Conservation (phyloP, 2,113 vertebrate genomes). For the Harpagus bidentatus region DNA sequence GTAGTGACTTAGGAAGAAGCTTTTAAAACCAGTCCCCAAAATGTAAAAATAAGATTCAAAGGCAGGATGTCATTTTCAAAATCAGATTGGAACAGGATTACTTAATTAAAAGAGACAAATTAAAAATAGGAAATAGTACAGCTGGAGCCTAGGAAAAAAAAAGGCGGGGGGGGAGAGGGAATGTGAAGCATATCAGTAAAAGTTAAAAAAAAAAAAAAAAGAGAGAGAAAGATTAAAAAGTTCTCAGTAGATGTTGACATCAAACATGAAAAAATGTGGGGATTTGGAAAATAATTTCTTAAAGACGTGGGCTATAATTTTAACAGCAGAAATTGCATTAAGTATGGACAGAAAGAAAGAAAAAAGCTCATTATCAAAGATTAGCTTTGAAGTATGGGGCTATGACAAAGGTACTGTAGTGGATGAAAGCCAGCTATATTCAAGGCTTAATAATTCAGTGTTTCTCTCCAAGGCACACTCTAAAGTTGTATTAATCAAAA, state of each 20-base stretch:
- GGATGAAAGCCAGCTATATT: slow-evolving; percentile 51
- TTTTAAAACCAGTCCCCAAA: slow-evolving; percentile 33
- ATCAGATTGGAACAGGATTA: slow-evolving; percentile 48
- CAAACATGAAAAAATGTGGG: slow-evolving; percentile 12
- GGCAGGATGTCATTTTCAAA: slow-evolving; percentile 31
- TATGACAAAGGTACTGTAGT: slow-evolving; percentile 41
- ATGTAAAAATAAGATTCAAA: slow-evolving; percentile 55
- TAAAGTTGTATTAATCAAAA: slow-evolving; percentile 49
- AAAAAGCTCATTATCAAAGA: slow-evolving; percentile 47
- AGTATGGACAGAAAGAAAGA: background rate
- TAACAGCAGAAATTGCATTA: slow-evolving; percentile 28
- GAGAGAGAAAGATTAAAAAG: background rate
- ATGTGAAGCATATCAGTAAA: background rate
- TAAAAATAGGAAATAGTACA: slow-evolving; percentile 28
- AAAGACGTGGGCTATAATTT: slow-evolving; percentile 30
- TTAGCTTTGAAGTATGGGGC: slow-evolving; percentile 39
- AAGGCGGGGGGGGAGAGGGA: accelerated
- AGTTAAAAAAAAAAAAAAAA: background rate
- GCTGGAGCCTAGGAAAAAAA: background rate
- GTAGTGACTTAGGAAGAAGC: slow-evolving; percentile 1
- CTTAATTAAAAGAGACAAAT: slow-evolving; percentile 48
- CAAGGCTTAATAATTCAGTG: slow-evolving; percentile 42
- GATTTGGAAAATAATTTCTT: slow-evolving; percentile 55
- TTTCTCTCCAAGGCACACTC: slow-evolving; percentile 40
- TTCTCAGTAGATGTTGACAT: slow-evolving; percentile 37